A percentile compares a stretch with the other conserved stretches of the same genome.
These are phyloP conservation scores for Mellilla xanthometata DNA, from an alignment of 2,888 invertebrate genomes.

Conservation along the genomic window DNA sequence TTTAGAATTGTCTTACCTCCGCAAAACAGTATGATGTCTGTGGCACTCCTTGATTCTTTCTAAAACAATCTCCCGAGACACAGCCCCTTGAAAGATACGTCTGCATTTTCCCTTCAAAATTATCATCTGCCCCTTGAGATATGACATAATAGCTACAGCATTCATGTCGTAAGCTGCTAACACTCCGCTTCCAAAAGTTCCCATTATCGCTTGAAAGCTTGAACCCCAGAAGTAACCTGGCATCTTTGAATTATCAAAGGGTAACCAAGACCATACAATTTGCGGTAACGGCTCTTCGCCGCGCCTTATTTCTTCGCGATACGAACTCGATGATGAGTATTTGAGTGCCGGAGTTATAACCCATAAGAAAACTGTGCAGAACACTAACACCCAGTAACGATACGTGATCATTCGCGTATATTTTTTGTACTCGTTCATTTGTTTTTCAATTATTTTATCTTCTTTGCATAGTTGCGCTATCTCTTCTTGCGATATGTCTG, in stretches of 20 bases:
- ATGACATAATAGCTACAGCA: constrained; percentile 55
- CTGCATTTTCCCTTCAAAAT: constrained; percentile 49
- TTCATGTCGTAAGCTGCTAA: constrained; percentile 54
- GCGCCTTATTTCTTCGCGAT: constrained; percentile 42
- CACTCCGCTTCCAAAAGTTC: constrained; percentile 45
- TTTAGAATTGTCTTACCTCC: too few relatives aligned
- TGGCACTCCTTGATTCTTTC: constrained; percentile 57
- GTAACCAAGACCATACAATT: constrained; percentile 62
- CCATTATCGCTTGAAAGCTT: constrained; percentile 46
- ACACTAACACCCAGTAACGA: constrained; percentile 49
- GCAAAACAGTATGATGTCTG: constrained; percentile 50
- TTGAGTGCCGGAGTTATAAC: constrained; percentile 48
- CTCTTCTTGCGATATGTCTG: constrained; percentile 48
- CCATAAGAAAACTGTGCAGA: constrained; percentile 42
- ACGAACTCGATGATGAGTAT: constrained; percentile 35
- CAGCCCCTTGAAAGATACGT: constrained; percentile 40
- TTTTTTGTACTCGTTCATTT: constrained; percentile 39
- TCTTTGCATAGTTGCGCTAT: constrained; percentile 31
- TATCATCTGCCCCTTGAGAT: constrained; percentile 57
- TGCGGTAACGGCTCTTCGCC: constrained; percentile 51
- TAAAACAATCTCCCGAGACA: constrained; percentile 27
- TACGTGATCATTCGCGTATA: constrained; percentile 54
- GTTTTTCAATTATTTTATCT: constrained; percentile 29
- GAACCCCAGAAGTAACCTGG: constrained; percentile 52
- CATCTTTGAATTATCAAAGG: constrained; percentile 53